These are phyloP conservation scores for Arothron firmamentum DNA, from an alignment of 2,113 vertebrate species.

Conservation along the genomic window DNA sequence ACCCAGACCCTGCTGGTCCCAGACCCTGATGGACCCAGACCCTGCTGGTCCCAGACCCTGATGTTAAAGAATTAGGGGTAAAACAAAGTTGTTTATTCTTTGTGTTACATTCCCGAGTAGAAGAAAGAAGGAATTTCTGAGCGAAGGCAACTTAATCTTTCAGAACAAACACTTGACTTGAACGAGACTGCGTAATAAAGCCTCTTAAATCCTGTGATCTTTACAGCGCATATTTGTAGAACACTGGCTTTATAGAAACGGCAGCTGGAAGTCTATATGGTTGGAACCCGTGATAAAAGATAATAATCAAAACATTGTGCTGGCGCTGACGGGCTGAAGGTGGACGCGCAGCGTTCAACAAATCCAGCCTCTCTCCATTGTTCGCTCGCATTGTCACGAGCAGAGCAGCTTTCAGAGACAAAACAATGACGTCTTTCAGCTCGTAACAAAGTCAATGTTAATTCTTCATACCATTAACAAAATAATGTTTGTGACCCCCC, in stretches of 20 bases:
- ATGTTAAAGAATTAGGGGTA: too few species aligned
- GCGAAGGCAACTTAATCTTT: background rate
- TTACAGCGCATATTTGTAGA: background rate
- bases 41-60: too few species aligned
- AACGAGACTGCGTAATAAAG: background rate
- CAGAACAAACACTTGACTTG: background rate
- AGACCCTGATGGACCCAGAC: too few species aligned
- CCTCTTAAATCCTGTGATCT: background rate
- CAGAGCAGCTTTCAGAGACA: conserved; percentile 33
- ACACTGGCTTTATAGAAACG: background rate
- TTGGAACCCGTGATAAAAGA: conserved; percentile 25
- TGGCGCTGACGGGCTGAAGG: conserved; percentile 17
- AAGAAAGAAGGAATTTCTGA: background rate
- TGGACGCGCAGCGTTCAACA: conserved; percentile 12
- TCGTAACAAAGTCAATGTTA: conserved; percentile 20
- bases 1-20: too few species aligned
- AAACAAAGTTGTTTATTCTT: background rate
- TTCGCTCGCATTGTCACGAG: conserved; percentile 29
- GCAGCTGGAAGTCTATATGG: conserved; percentile 15
- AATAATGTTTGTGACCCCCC: conserved; percentile 3
- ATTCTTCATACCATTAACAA: conserved; percentile 20
- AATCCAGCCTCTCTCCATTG: conserved; percentile 22
- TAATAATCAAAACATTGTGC: conserved; percentile 25
- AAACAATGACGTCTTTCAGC: conserved; percentile 22
- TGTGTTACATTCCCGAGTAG: background rate